A percentile compares a stretch with the other conserved stretches of the same genome.
Conservation (phyloP, 2,888 invertebrate genomes). For the Noctua pronuba region DNA sequence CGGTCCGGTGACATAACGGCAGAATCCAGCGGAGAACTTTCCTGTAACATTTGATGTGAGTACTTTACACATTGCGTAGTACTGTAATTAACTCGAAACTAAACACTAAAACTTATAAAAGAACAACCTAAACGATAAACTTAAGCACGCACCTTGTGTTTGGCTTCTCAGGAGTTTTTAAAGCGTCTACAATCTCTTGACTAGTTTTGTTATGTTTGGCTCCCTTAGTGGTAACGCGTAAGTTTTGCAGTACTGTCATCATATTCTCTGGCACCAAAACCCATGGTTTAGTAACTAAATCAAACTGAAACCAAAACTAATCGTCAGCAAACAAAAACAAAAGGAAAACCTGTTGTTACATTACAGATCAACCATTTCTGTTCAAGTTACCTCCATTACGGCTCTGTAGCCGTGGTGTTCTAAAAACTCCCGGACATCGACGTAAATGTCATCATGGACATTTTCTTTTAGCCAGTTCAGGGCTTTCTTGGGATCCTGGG, state of each 20-base stretch:
- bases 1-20: slow-evolving; percentile 91
- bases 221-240: slow-evolving; percentile 73
- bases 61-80: not conserved
- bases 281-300: slow-evolving; percentile 92
- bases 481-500: slow-evolving; percentile 86
- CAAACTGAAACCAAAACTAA: slow-evolving; percentile 89
- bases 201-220: slow-evolving; percentile 73
- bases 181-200: slow-evolving; percentile 85
- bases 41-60: slow-evolving; percentile 76
- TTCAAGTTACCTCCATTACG: slow-evolving; percentile 90
- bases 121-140: not conserved
- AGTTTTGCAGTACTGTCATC: slow-evolving; percentile 91
- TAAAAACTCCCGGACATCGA: slow-evolving; percentile 91
- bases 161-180: slow-evolving; percentile 87
- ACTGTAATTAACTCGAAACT: not conserved
- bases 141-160: slow-evolving; percentile 80
- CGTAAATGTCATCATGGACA: slow-evolving; percentile 78
- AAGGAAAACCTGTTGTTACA: not conserved
- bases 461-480: slow-evolving; percentile 91
- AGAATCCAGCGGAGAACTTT: slow-evolving; percentile 91
- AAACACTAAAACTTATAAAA: not conserved
- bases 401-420: slow-evolving; percentile 93
- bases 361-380: not conserved
- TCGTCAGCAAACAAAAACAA: not conserved
- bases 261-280: slow-evolving; percentile 91